phyloP scores from a whole-genome alignment of 2,888 invertebrate species.

The Neoitamus cyanurus region DNA sequence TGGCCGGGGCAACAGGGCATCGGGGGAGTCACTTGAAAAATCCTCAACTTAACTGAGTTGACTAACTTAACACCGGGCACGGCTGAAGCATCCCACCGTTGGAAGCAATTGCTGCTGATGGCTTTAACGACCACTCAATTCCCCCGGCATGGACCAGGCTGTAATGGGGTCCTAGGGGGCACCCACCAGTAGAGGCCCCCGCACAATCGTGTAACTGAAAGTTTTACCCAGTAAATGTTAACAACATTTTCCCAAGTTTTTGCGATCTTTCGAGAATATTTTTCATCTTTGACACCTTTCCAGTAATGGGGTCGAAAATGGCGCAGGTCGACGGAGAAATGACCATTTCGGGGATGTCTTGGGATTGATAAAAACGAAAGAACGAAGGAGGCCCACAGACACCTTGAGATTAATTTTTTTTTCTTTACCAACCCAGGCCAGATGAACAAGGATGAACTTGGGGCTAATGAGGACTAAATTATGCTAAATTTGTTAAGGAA shows the following conservation, averaged over 20 bases:
- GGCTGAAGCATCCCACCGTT: background rate
- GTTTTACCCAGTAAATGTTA: background rate
- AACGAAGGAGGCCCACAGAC: background rate
- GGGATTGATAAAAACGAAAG: background rate
- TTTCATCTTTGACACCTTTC: background rate
- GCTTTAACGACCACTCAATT: conserved; percentile 1
- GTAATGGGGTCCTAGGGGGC: background rate
- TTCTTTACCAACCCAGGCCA: background rate
- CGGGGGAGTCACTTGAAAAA: background rate
- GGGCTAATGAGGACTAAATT: background rate
- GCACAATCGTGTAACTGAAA: background rate
- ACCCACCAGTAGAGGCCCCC: background rate
- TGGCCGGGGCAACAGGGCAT: background rate
- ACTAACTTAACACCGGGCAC: background rate
- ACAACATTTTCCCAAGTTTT: background rate
- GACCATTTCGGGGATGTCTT: background rate
- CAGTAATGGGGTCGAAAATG: background rate
- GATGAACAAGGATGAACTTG: background rate
- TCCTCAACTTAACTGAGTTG: background rate
- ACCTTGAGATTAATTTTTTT: background rate
- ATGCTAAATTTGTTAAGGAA: background rate
- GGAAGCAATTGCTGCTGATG: background rate
- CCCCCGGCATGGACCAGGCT: background rate
- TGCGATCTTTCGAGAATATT: background rate
- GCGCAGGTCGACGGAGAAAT: background rate